phyloP scores from a whole-genome alignment of 2,888 invertebrate species.

The Pristionchus fissidentatus region DNA sequence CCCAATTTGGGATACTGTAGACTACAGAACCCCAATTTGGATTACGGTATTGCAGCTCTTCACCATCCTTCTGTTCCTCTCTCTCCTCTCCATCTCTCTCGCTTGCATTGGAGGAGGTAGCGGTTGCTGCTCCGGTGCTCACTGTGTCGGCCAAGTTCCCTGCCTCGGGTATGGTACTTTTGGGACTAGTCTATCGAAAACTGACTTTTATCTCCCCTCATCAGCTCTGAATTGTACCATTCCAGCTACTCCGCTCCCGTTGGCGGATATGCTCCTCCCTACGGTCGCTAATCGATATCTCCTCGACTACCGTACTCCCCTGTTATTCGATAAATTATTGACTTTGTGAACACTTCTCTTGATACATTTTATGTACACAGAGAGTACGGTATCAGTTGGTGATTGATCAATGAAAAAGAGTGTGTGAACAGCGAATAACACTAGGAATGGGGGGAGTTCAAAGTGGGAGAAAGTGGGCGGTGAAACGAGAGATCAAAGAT shows the following conservation, averaged over 20 bases:
- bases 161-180: conserved; percentile 33
- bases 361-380: conserved; percentile 8
- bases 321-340: conserved; percentile 35
- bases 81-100: background rate
- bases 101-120: conserved; percentile 17
- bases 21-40: background rate
- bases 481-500: background rate
- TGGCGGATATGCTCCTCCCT: conserved; percentile 39
- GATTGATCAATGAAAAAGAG: conserved; percentile 8
- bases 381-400: background rate
- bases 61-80: conserved; percentile 10
- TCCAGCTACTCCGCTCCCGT: conserved; percentile 38
- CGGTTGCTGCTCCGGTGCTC: background rate
- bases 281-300: conserved; percentile 38
- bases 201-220: no score
- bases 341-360: background rate
- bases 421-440: background rate
- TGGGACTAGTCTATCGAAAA: no score
- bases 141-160: conserved; percentile 24
- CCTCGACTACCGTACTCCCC: background rate
- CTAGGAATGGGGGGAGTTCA: background rate
- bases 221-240: background rate
- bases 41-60: conserved; percentile 1
- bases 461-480: background rate
- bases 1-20: no score